Evolutionary conservation across 2,113 vertebrate species (phyloP), one percentile per base, ranked within the genome.

Genomic region (Sitta europaea): DNA sequence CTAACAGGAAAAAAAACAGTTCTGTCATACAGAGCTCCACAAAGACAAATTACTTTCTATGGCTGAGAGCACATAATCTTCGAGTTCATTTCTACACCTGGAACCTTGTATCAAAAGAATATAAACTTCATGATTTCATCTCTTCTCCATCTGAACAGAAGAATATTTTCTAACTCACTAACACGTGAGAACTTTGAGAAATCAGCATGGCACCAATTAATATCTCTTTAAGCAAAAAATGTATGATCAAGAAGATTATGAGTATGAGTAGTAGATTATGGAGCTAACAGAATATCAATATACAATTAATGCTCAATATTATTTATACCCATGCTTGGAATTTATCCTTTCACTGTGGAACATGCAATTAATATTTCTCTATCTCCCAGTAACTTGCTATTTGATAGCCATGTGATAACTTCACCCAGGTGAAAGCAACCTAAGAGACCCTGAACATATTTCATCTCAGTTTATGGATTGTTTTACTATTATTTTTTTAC

Each of bases 31-130:
- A 82, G 27, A 76, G 33, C 53, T 92, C 86, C 82, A 57, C 53
- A 74, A 78, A 92, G 89, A 92, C 47, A 81, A 94, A 94, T 94
- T 94, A 35, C 63, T 59, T 95, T 90, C 70, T 59, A 59, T 23
- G 33, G 36, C 67, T 85, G 47, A 81, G 40, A 90, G 33, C 59
- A 81, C 85, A 61, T 86, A 77, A 96, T n/a, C 48, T 78, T 92
- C 86, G 85, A 50, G 76, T 90, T 93, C 35, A 75, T 95, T 86
- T 96, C 87, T 94, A 88, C 88, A 95, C 93, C 90, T 67, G 54
- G 72, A 86, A 90, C 88, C 82, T 77, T 43, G 22, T 31, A 86
- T 92, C 1, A 0, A 89, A 80, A 6, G 14, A 92, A 88, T 66
- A 86, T 67, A 67, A 51, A 72, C n/a, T 18, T 83, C 81, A 87